Evolutionary conservation across 2,888 invertebrate genomes (phyloP).

Genomic region (Scrobipalpa atriplicella): DNA sequence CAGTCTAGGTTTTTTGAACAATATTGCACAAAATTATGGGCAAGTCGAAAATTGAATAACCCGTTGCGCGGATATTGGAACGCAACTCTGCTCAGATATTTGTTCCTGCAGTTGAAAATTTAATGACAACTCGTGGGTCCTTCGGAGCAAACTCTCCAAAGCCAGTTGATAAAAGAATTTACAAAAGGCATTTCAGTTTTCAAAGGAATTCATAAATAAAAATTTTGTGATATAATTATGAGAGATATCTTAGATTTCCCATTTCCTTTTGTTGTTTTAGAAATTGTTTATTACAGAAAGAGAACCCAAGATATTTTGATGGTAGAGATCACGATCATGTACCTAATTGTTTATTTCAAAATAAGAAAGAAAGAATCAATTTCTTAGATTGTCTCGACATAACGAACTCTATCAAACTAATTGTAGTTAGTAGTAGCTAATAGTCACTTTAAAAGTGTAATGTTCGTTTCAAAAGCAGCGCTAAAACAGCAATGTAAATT

Average conservation of each 20-base stretch:
- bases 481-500: slow-evolving; percentile 11
- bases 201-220: neutral
- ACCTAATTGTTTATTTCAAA: no score
- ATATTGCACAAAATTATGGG: neutral
- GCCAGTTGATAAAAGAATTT: neutral
- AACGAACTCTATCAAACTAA: no score
- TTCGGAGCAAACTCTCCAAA: slow-evolving; percentile 28
- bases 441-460: neutral
- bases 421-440: no score
- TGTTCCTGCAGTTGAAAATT: slow-evolving; percentile 56
- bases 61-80: slow-evolving; percentile 48
- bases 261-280: no score
- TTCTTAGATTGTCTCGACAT: no score
- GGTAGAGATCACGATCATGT: neutral
- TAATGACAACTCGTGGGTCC: slow-evolving; percentile 56
- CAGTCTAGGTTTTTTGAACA: no score
- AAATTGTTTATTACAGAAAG: neutral
- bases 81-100: slow-evolving; percentile 44
- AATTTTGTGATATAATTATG: no score
- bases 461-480: neutral
- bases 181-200: neutral
- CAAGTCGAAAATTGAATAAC: neutral
- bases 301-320: neutral
- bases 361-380: no score
- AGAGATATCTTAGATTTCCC: no score